Conservation (phyloP, 2,113 vertebrate species). For the Echinops telfairi region DNA sequence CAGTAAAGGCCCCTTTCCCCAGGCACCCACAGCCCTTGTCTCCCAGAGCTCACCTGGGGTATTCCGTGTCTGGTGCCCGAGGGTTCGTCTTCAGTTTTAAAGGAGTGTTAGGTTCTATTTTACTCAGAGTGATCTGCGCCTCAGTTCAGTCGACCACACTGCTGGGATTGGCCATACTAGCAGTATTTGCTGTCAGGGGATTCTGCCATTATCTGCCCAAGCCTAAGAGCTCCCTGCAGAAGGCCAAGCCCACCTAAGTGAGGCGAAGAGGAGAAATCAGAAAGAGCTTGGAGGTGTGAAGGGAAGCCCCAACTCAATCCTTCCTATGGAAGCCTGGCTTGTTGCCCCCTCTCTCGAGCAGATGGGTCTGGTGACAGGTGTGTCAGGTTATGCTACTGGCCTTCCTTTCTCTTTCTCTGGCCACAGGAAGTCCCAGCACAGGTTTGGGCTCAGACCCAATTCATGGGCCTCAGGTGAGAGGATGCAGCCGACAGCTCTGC, state of each 20-base stretch:
- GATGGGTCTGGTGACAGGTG: background rate
- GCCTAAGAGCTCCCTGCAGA: background rate
- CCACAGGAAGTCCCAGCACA: fast-evolving
- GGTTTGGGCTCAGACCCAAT: background rate
- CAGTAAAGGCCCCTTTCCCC: background rate
- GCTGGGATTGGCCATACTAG: background rate
- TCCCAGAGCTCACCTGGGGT: background rate
- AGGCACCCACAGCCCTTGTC: background rate
- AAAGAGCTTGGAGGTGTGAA: background rate
- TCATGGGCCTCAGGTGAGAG: background rate
- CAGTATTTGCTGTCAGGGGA: background rate
- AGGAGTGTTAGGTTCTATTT: background rate
- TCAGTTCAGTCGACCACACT: background rate
- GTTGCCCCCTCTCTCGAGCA: background rate
- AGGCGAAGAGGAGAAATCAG: background rate
- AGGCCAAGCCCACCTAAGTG: background rate
- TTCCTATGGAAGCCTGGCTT: no score
- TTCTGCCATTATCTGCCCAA: background rate
- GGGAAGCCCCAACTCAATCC: background rate
- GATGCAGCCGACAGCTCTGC: background rate
- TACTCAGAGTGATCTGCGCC: background rate
- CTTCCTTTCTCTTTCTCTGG: background rate
- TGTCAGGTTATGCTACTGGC: fast-evolving
- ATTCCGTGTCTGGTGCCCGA: background rate
- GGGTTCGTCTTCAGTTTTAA: background rate